These are phyloP conservation scores for Rhamphomyia laevipes DNA, from an alignment of 2,888 invertebrate species.

Conservation along the genomic window DNA sequence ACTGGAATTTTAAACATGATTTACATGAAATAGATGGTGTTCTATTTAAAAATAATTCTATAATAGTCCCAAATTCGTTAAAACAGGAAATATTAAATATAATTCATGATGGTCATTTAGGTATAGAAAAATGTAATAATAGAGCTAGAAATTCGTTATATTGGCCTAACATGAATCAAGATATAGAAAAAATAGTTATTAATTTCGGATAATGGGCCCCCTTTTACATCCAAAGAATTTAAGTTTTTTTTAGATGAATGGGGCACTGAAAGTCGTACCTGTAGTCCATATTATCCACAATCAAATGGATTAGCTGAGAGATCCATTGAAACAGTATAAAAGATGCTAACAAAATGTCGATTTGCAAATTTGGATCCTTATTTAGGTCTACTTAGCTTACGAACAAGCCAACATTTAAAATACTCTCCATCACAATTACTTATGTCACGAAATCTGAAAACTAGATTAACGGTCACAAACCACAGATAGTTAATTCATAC, in stretches of 20 bases:
- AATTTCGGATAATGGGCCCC: conserved; percentile 8
- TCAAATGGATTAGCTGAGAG: neutral
- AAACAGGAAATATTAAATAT: conserved; percentile 6
- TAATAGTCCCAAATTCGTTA: conserved; percentile 1
- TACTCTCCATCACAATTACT: too few species aligned
- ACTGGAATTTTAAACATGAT: conserved; percentile 5
- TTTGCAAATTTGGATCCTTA: too few species aligned
- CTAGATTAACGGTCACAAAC: too few species aligned
- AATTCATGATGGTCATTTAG: conserved; percentile 12
- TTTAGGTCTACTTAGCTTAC: too few species aligned
- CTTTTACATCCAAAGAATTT: neutral
- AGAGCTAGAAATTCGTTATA: conserved; percentile 5
- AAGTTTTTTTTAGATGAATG: neutral
- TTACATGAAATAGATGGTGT: conserved; percentile 10
- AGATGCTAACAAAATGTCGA: neutral
- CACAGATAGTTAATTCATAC: too few species aligned
- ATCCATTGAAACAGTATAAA: neutral
- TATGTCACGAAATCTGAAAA: too few species aligned
- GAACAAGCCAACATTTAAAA: too few species aligned
- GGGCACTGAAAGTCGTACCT: neutral
- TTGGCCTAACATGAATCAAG: conserved; percentile 6
- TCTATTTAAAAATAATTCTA: conserved; percentile 7
- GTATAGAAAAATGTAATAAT: conserved; percentile 7
- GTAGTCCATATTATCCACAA: neutral
- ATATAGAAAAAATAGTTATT: conserved; percentile 8